phyloP scores from a whole-genome alignment of 2,888 invertebrate genomes.

The Campaea margaritaria region DNA sequence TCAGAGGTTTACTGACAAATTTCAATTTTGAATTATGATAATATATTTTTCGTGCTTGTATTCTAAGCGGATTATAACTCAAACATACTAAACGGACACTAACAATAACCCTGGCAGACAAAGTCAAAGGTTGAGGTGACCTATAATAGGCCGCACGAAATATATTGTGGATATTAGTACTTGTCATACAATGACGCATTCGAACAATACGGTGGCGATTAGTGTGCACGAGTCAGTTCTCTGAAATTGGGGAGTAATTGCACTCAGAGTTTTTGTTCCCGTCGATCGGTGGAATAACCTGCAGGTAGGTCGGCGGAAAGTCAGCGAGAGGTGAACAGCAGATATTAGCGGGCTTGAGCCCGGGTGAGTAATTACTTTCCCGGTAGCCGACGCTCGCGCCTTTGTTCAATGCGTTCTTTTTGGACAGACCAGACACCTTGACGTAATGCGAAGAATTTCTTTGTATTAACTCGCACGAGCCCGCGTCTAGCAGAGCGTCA shows the following conservation, averaged over 20 bases:
- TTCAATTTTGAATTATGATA: too few species aligned
- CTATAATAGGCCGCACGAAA: constrained; percentile 47
- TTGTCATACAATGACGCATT: constrained; percentile 51
- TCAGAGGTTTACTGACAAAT: too few species aligned
- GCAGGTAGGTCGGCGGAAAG: constrained; percentile 77
- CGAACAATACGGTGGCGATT: constrained; percentile 53
- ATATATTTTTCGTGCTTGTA: constrained; percentile 21
- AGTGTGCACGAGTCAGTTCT: constrained; percentile 50
- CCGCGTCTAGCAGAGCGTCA: constrained; percentile 13
- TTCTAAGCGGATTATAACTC: constrained; percentile 19
- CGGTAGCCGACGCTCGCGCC: constrained; percentile 50
- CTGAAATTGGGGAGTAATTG: constrained; percentile 60
- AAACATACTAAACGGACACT: constrained; percentile 23
- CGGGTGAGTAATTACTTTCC: constrained; percentile 65
- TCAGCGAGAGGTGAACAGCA: constrained; percentile 62
- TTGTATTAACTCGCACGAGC: constrained; percentile 3
- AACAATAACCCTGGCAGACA: constrained; percentile 34
- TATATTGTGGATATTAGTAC: constrained; percentile 48
- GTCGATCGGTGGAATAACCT: constrained; percentile 73
- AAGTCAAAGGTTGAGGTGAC: constrained; percentile 56
- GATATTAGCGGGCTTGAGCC: constrained; percentile 24
- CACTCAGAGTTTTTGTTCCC: constrained; percentile 70
- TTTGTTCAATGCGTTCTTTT: constrained; percentile 47
- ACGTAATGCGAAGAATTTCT: constrained; percentile 14
- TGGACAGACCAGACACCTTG: constrained; percentile 26